These are phyloP conservation scores for Pterostichus madidus DNA, from an alignment of 2,888 invertebrate species.

Conservation along the genomic window DNA sequence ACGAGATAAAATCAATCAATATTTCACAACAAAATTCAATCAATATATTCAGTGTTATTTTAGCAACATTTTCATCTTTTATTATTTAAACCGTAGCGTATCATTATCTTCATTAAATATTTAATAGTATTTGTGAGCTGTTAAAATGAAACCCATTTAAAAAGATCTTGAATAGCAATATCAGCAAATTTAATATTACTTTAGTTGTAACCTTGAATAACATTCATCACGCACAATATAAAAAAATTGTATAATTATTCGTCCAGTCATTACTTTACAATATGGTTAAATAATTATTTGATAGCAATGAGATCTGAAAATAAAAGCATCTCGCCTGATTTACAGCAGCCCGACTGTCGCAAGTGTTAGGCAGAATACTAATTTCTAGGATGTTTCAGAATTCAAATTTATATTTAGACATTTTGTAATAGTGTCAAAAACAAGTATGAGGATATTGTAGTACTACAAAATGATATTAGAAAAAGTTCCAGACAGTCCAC, in stretches of 20 bases:
- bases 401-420: conserved; percentile 23
- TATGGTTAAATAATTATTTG: neutral
- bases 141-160: conserved; percentile 36
- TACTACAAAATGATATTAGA: no score
- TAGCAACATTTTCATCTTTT: conserved; percentile 5
- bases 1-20: conserved; percentile 39
- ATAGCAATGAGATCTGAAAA: neutral
- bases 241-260: conserved; percentile 5
- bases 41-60: conserved; percentile 19
- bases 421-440: conserved; percentile 10
- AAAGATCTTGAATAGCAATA: conserved; percentile 5
- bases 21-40: conserved; percentile 1
- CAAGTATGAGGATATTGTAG: neutral
- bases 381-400: neutral
- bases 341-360: neutral
- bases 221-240: neutral
- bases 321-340: neutral
- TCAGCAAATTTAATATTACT: conserved; percentile 43
- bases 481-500: no score
- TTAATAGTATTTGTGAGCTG: conserved; percentile 26
- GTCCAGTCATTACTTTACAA: neutral
- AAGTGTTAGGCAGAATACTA: neutral
- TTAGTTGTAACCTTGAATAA: conserved; percentile 8
- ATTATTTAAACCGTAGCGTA: conserved; percentile 6
- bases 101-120: conserved; percentile 41